Evolutionary conservation across 2,797 vertebrate genomes (phyloP).

Genomic region (Salmo trutta): DNA sequence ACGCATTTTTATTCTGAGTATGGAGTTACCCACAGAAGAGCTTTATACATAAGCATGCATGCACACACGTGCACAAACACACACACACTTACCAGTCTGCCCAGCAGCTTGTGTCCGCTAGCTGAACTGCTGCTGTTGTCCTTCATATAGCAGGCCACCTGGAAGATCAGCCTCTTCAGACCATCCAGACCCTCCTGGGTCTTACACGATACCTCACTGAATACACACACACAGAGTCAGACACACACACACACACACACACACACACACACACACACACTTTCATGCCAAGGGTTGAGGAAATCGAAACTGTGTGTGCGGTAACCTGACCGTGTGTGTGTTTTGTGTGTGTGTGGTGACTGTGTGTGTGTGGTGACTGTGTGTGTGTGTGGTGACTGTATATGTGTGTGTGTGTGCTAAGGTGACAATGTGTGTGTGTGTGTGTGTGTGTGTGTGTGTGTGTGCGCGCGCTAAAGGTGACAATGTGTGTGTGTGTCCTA

Average conservation of each 20-base stretch:
- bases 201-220: conserved; percentile 93
- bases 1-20: no score
- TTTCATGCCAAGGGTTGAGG: not conserved
- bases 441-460: not conserved
- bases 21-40: not conserved
- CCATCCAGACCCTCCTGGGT: conserved; percentile 89
- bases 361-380: no score
- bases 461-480: no score
- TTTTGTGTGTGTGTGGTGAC: not conserved
- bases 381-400: conserved; percentile 3
- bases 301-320: no score
- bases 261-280: conserved; percentile 4
- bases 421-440: not conserved
- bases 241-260: conserved; percentile 12
- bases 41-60: not conserved
- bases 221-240: conserved; percentile 1
- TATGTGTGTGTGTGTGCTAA: not conserved
- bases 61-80: not conserved
- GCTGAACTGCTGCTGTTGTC: conserved; percentile 82
- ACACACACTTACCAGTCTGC: conserved; percentile 40
- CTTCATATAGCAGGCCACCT: conserved; percentile 88
- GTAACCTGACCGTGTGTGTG: not conserved
- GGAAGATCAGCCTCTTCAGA: conserved; percentile 87
- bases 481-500: not conserved
- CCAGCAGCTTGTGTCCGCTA: conserved; percentile 82